Percentiles rank a stretch among this genome's conserved stretches.
Conservation (phyloP, 2,888 invertebrate genomes). For the Linnaemya vulpina region DNA sequence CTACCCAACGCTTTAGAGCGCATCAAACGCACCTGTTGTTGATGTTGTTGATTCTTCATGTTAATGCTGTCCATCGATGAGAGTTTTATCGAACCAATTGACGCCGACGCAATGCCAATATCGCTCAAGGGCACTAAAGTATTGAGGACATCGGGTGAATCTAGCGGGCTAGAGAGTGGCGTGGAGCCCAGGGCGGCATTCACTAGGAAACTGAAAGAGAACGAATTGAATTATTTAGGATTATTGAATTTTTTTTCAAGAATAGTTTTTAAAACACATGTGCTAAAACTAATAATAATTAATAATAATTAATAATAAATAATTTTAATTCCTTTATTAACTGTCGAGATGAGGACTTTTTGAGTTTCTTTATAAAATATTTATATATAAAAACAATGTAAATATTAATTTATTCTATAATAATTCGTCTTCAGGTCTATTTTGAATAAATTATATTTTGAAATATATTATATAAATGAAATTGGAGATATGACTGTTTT, state of each 20-base stretch:
- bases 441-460: too few relatives aligned
- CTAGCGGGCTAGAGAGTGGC: constrained; percentile 91
- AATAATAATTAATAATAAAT: too few relatives aligned
- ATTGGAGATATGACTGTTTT: too few relatives aligned
- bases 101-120: constrained; percentile 82
- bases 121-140: constrained; percentile 82
- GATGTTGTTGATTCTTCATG: constrained; percentile 78
- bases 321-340: too few relatives aligned
- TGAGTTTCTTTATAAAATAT: too few relatives aligned
- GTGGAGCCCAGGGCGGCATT: constrained; percentile 91
- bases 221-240: not conserved
- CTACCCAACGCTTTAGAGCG: constrained; percentile 78
- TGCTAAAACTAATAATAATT: too few relatives aligned
- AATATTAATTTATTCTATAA: too few relatives aligned
- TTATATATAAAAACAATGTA: too few relatives aligned
- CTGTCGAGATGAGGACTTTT: too few relatives aligned
- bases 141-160: constrained; percentile 88
- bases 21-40: constrained; percentile 81
- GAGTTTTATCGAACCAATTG: constrained; percentile 82
- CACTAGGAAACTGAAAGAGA: constrained; percentile 88
- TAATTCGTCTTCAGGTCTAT: too few relatives aligned
- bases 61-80: constrained; percentile 83
- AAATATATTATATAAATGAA: too few relatives aligned
- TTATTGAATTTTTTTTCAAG: not conserved
- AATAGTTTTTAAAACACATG: too few relatives aligned